Evolutionary conservation across 2,888 invertebrate species (phyloP).

Genomic region (Chalcis sispes): DNA sequence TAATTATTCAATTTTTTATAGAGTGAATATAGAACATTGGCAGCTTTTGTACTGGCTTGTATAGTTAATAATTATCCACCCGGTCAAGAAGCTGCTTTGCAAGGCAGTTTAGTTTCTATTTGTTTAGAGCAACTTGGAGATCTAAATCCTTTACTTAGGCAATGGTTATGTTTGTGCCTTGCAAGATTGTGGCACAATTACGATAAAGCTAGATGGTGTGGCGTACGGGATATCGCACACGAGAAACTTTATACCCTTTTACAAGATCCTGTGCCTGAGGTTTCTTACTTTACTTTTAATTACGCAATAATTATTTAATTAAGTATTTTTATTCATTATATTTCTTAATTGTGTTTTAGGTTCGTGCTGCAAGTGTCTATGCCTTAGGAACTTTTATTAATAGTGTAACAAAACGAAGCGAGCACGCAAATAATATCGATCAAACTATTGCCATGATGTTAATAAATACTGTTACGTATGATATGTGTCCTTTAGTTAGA

Average conservation of each 20-base stretch:
- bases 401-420: constrained; percentile 88
- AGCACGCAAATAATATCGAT: constrained; percentile 96
- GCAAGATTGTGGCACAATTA: constrained; percentile 94
- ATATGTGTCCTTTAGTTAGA: constrained; percentile 93
- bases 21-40: constrained; percentile 92
- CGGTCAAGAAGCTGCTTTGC: constrained; percentile 93
- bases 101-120: constrained; percentile 92
- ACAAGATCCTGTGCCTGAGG: constrained; percentile 91
- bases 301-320: no score
- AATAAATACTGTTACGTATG: constrained; percentile 85
- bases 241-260: constrained; percentile 92
- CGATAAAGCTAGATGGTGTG: constrained; percentile 94
- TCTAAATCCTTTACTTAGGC: constrained; percentile 82
- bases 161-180: constrained; percentile 95
- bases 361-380: constrained; percentile 94
- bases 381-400: constrained; percentile 96
- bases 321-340: constrained; percentile 8
- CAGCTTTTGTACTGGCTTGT: constrained; percentile 95
- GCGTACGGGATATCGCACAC: constrained; percentile 96
- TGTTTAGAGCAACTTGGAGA: constrained; percentile 93
- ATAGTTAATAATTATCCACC: constrained; percentile 92
- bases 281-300: constrained; percentile 68
- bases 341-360: constrained; percentile 76
- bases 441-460: constrained; percentile 94
- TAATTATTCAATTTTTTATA: constrained; percentile 66